Base-by-base conservation (phyloP, 2,888 invertebrate species). In the Ariolimax columbianus region DNA sequence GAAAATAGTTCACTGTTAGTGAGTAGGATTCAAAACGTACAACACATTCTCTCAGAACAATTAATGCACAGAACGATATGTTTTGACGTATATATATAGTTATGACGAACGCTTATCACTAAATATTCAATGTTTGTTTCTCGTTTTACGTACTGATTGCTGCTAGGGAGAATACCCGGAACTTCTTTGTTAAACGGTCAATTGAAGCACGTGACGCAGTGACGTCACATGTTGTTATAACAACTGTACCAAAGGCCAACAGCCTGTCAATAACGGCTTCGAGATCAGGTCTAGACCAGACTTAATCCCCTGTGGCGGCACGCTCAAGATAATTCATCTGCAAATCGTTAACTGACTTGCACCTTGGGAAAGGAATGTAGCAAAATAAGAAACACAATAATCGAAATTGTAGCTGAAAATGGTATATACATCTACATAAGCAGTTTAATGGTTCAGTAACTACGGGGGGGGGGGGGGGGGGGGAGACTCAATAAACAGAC, bases 221-320 rank as follows among this genome's bases (percentile, higher is more conserved):
- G 88, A 91, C 91, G 92, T 91, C 92, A 92, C 89, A 88, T 91
- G 91, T 91, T 91, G 91, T 91, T 92, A 92, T 91, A 91, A 91
- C 91, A 89, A 91, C 91, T 89, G 88, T 33, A 63, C 63, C 23
- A 63, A 63, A 86, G 83, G 83, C 83, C n/a, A n/a, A n/a, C n/a
- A n/a, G n/a, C n/a, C n/a, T n/a, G n/a, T n/a, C n/a, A n/a, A n/a
- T n/a, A n/a, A n/a, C n/a, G n/a, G n/a, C n/a, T n/a, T n/a, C n/a
- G n/a, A n/a, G n/a, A n/a, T n/a, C n/a, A n/a, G n/a, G n/a, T n/a
- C n/a, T n/a, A n/a, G n/a, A n/a, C n/a, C n/a, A n/a, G n/a, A n/a
- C n/a, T n/a, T n/a, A n/a, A n/a, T n/a, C n/a, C n/a, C n/a, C n/a
- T n/a, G n/a, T n/a, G n/a, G n/a, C n/a, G n/a, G n/a, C n/a, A n/a